These are phyloP conservation scores for Hydrozoanthus gracilis DNA, from an alignment of 92 coral and sea anemone species.

Conservation along the genomic window DNA sequence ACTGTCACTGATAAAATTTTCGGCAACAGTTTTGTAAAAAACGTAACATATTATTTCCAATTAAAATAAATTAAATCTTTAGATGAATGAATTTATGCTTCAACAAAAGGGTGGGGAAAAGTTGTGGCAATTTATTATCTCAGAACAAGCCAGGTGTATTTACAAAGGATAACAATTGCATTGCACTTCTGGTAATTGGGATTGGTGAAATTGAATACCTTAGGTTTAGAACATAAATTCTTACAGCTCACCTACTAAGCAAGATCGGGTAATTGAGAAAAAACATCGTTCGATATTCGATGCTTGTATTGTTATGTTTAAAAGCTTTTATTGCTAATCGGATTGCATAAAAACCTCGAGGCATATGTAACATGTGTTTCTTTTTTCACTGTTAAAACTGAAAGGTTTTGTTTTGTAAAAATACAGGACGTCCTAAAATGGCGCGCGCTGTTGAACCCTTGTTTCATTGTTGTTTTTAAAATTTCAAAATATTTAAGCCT, in stretches of 20 bases:
- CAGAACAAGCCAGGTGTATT: slow-evolving; percentile 25
- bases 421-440: too few species aligned
- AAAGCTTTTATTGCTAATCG: neutral
- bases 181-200: slow-evolving; percentile 35
- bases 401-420: neutral
- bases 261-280: neutral
- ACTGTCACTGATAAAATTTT: neutral
- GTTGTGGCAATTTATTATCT: neutral
- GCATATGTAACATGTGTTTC: slow-evolving; percentile 9
- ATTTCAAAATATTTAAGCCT: too few species aligned
- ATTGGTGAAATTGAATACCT: neutral
- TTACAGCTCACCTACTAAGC: neutral
- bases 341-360: slow-evolving; percentile 1
- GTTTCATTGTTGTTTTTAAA: too few species aligned
- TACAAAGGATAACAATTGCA: slow-evolving; percentile 21
- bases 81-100: slow-evolving; percentile 10
- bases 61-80: slow-evolving; percentile 18
- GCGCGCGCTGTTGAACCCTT: too few species aligned
- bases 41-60: slow-evolving; percentile 11
- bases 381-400: neutral
- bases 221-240: too few species aligned
- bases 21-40: neutral
- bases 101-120: slow-evolving; percentile 20
- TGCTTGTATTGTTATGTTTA: neutral
- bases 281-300: slow-evolving; percentile 15